Base-by-base conservation (phyloP, 2,888 invertebrate species). In the Cryptus armator region DNA sequence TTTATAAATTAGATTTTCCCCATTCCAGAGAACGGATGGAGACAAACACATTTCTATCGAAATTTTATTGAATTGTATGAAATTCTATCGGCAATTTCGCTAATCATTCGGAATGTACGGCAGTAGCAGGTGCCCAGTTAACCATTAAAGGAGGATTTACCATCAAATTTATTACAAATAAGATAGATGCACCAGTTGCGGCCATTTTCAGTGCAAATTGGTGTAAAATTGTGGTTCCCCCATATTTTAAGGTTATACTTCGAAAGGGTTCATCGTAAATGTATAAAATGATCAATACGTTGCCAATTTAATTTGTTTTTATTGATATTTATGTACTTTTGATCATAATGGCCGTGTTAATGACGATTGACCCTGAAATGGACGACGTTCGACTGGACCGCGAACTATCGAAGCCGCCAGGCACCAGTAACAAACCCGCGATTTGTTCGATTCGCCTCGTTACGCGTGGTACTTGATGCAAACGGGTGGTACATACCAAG, bases 301-400 rank as follows among this genome's bases (percentile, higher is more conserved):
- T 37, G 37, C 1, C 37, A 37, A 37, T 7, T 7, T 37, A 37
- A 37, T 37, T 37, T 9, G 37, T 5, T 9, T 37, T 7, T 37
- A 37, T 24, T 7, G 37, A 37, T 37, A 37, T 3, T 5, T 37
- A 37, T 2, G 24, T 24, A 3, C 24, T 24, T 24, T 24, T 24
- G 24, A 24, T 2, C 24, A 24, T 24, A 37, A 37, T 7, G 5
- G 37, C 7, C 81, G 75, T 77, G 81, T 85, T 86, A 86, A 88
- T 85, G 86, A 86, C 79, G 87, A 88, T 88, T 88, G 86, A 82
- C 86, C 87, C 89, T 86, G 82, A 84, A 84, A 87, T 77, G 81
- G 84, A 70, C 83, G 74, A 80, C 80, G 32, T 78, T 12, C 53
- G 19, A 53, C 0, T 16, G 32, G 53, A 43, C 16, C 37, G 53